A percentile compares a stretch with the other conserved stretches of the same genome.
These are phyloP conservation scores for Pyrocephalus nanus DNA, from an alignment of 2,797 vertebrate species.

Conservation along the genomic window DNA sequence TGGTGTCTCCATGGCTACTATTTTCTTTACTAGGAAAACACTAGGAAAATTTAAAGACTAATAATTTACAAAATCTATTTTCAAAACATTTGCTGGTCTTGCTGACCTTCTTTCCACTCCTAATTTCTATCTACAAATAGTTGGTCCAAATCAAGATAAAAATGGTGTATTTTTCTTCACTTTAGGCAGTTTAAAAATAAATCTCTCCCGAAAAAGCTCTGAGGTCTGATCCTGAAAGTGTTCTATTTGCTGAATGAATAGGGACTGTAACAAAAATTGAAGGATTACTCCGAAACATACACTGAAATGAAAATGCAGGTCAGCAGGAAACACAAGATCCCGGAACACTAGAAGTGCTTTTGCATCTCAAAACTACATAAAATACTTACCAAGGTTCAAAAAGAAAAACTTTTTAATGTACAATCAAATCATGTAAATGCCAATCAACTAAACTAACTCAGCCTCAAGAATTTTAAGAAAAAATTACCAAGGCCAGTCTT, in stretches of 20 bases:
- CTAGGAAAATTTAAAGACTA: background rate
- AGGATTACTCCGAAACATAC: background rate
- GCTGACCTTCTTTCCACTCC: background rate
- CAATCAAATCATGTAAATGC: background rate
- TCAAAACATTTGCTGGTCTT: background rate
- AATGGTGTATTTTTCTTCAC: background rate
- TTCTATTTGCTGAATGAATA: background rate
- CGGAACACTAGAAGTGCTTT: background rate
- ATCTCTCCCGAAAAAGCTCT: background rate
- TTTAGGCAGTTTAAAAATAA: background rate
- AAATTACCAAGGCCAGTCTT: background rate
- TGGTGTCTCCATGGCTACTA: background rate
- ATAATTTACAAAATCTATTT: background rate
- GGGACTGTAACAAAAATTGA: background rate
- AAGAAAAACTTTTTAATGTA: background rate
- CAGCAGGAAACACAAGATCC: background rate
- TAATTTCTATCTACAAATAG: background rate
- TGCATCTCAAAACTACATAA: background rate
- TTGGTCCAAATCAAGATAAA: background rate
- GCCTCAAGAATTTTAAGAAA: background rate
- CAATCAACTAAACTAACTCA: background rate
- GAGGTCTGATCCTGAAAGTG: background rate
- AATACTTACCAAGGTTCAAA: background rate
- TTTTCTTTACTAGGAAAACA: background rate
- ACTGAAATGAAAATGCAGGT: background rate